These are phyloP conservation scores for Drosophila falleni DNA, from an alignment of 2,888 invertebrate genomes.

Conservation along the genomic window DNA sequence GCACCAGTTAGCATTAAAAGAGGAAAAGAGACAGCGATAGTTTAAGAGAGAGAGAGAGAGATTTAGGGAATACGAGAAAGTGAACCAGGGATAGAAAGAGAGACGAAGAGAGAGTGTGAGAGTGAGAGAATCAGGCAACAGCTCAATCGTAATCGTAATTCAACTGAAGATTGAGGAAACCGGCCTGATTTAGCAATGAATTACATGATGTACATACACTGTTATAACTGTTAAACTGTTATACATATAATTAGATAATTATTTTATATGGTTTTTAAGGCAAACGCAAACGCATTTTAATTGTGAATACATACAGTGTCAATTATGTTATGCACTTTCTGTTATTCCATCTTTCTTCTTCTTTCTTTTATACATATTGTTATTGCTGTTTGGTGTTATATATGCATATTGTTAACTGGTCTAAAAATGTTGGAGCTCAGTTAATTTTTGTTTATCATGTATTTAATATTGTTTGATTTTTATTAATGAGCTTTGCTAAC, in stretches of 20 bases:
- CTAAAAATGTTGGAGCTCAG: conserved; percentile 44
- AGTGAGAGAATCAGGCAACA: conserved; percentile 44
- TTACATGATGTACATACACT: conserved; percentile 8
- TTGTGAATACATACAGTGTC: conserved; percentile 52
- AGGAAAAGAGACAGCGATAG: background rate
- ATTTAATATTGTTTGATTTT: background rate
- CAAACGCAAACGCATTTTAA: conserved; percentile 68
- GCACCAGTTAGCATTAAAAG: conserved; percentile 46
- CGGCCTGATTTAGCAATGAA: conserved; percentile 43
- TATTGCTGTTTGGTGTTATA: background rate
- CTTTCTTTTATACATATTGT: background rate
- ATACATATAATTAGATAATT: conserved; percentile 17
- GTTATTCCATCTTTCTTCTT: conserved; percentile 6
- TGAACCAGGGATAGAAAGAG: background rate
- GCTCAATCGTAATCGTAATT: conserved; percentile 53
- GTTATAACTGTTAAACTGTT: conserved; percentile 12
- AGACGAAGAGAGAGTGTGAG: background rate
- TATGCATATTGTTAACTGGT: conserved; percentile 29
- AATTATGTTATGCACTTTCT: conserved; percentile 18
- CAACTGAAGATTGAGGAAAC: conserved; percentile 61
- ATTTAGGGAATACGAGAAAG: background rate
- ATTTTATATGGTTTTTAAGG: conserved; percentile 52
- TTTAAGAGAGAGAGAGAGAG: background rate
- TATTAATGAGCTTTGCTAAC: conserved; percentile 22
- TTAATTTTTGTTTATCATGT: conserved; percentile 1